phyloP scores from a whole-genome alignment of 2,113 vertebrate species.

The Microcebus ravelobensis region DNA sequence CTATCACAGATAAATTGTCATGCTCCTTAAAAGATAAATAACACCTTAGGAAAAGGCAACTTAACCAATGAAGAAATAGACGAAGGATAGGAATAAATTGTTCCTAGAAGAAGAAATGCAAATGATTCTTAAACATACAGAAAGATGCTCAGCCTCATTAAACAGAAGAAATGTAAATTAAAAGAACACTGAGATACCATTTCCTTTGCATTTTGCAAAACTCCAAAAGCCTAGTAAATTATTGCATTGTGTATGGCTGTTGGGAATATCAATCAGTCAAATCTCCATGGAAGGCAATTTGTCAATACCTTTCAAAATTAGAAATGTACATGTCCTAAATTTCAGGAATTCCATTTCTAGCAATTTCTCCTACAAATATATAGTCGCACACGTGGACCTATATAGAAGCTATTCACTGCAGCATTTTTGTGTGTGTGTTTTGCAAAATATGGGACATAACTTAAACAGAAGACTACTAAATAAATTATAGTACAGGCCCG shows the following conservation, averaged over 20 bases:
- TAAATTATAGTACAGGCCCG: not conserved
- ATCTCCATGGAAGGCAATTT: not conserved
- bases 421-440: not conserved
- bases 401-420: not conserved
- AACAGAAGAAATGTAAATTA: not conserved
- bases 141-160: not conserved
- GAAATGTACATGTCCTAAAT: not conserved
- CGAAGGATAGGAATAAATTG: not conserved
- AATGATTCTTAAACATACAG: not conserved
- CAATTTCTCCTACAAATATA: not conserved
- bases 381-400: not conserved
- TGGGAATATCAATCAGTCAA: not conserved
- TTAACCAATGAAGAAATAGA: not conserved
- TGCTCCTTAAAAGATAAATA: not conserved
- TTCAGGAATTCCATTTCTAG: conserved; percentile 5
- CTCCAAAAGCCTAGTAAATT: not conserved
- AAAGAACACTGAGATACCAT: not conserved
- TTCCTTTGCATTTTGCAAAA: conserved; percentile 10
- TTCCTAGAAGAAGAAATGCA: not conserved
- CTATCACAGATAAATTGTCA: not conserved
- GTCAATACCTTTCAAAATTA: not conserved
- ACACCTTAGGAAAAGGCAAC: not conserved
- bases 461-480: not conserved
- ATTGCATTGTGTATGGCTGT: not conserved
- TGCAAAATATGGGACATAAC: not conserved